These are phyloP conservation scores for Chaunax sp. DNA, from an alignment of 2,797 vertebrate species.

Conservation along the genomic window DNA sequence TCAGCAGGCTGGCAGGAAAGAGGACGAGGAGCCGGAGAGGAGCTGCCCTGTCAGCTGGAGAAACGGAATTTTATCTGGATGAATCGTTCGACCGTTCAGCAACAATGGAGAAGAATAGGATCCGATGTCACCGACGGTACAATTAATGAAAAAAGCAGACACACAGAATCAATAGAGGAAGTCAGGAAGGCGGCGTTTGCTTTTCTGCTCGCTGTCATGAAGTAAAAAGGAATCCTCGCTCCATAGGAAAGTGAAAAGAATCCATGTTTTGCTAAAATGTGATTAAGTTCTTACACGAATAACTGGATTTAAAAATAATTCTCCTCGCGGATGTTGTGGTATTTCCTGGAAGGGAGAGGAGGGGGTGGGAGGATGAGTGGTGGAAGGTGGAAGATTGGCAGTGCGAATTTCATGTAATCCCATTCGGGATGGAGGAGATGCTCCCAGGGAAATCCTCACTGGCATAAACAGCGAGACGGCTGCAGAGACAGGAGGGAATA, in stretches of 20 bases:
- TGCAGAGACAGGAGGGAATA: slow-evolving; percentile 37
- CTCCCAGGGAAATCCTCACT: slow-evolving; percentile 58
- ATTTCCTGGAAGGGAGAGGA: slow-evolving; percentile 28
- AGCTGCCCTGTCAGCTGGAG: slow-evolving; percentile 54
- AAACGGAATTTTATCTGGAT: slow-evolving; percentile 66
- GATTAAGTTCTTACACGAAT: slow-evolving; percentile 57
- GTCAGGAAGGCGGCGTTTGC: slow-evolving; percentile 8
- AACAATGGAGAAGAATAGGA: slow-evolving; percentile 40
- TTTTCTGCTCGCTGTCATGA: slow-evolving; percentile 36
- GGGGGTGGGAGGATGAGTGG: slow-evolving; percentile 19
- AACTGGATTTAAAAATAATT: slow-evolving; percentile 38
- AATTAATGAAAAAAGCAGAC: slow-evolving; percentile 53
- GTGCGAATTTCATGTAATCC: slow-evolving; percentile 76
- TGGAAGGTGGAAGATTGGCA: slow-evolving; percentile 31
- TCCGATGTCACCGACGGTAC: slow-evolving; percentile 17
- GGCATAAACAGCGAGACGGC: slow-evolving; percentile 35
- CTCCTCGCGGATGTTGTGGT: slow-evolving; percentile 39
- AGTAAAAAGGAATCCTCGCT: slow-evolving; percentile 27
- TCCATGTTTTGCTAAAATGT: slow-evolving; percentile 51
- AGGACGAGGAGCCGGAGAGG: slow-evolving; percentile 17
- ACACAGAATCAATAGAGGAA: slow-evolving; percentile 38
- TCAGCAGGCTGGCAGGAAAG: slow-evolving; percentile 38
- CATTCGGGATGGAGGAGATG: slow-evolving; percentile 64
- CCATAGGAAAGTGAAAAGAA: slow-evolving; percentile 35
- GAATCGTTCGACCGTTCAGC: slow-evolving; percentile 44